Percentiles rank a stretch among this genome's conserved stretches.
Conservation (phyloP, 2,113 vertebrate genomes). For the Tachysurus vachellii region DNA sequence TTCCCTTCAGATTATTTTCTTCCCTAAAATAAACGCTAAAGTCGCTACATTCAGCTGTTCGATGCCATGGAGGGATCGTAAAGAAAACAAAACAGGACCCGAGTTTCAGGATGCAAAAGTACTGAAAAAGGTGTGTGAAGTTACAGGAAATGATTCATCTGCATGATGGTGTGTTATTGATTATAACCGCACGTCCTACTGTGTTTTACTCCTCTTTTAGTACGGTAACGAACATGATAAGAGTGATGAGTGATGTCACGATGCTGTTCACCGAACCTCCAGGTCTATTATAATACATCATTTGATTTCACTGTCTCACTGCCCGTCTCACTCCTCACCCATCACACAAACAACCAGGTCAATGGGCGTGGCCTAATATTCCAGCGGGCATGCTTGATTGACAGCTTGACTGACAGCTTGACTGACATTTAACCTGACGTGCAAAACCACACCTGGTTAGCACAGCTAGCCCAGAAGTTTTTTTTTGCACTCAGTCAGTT, state of each 20-base stretch:
- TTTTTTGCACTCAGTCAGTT: no score
- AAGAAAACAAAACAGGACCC: not conserved
- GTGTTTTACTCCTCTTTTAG: not conserved
- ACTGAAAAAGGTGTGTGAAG: not conserved
- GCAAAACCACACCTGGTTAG: not conserved
- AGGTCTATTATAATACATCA: not conserved
- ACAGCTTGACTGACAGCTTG: no score
- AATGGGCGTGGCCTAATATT: not conserved
- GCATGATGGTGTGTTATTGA: not conserved
- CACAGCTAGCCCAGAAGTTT: not conserved
- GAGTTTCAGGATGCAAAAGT: not conserved
- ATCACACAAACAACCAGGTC: not conserved
- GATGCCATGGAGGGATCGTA: not conserved
- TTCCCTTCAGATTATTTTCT: not conserved
- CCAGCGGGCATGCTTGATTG: not conserved
- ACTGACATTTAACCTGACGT: no score
- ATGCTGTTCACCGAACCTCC: not conserved
- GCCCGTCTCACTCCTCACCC: not conserved
- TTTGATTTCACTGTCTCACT: not conserved
- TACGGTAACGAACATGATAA: no score
- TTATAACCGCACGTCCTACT: not conserved
- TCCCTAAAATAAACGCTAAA: not conserved
- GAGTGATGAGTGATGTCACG: not conserved
- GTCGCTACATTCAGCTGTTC: not conserved
- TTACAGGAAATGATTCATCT: not conserved